These are phyloP conservation scores for Allolobophora icterica DNA, from an alignment of 2,888 invertebrate species.

Conservation along the genomic window DNA sequence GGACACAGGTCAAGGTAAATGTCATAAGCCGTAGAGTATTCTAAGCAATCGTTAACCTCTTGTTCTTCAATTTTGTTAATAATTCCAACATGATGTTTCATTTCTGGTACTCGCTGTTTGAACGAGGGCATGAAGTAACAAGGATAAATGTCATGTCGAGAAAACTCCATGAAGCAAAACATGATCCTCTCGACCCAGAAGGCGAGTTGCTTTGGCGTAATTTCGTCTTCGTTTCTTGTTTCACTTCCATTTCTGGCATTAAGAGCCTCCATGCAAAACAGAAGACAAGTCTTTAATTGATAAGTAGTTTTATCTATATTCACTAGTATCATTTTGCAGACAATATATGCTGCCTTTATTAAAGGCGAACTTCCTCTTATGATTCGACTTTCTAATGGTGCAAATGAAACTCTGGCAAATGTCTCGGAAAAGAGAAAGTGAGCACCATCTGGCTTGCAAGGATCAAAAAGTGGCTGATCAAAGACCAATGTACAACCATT, in stretches of 20 bases:
- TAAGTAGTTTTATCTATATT: neutral
- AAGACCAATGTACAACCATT: neutral
- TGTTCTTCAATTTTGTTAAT: neutral
- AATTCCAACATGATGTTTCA: neutral
- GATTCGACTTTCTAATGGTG: neutral
- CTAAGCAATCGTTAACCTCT: neutral
- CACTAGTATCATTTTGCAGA: neutral
- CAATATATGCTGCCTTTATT: neutral
- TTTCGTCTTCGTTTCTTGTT: neutral
- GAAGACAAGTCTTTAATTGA: neutral
- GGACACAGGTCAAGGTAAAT: neutral
- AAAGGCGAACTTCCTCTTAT: constrained; percentile 10
- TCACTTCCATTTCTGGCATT: neutral
- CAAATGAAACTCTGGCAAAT: neutral
- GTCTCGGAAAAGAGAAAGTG: neutral
- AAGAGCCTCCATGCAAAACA: neutral
- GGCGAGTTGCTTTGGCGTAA: neutral
- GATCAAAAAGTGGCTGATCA: neutral
- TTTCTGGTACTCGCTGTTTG: neutral
- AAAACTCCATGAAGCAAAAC: too few relatives aligned
- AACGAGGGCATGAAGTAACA: neutral
- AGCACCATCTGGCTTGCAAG: neutral
- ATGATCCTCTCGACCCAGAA: too few relatives aligned
- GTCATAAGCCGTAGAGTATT: neutral
- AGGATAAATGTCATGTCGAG: neutral